Evolutionary conservation across 2,888 invertebrate genomes (phyloP).

Genomic region (Oscheius sp.): DNA sequence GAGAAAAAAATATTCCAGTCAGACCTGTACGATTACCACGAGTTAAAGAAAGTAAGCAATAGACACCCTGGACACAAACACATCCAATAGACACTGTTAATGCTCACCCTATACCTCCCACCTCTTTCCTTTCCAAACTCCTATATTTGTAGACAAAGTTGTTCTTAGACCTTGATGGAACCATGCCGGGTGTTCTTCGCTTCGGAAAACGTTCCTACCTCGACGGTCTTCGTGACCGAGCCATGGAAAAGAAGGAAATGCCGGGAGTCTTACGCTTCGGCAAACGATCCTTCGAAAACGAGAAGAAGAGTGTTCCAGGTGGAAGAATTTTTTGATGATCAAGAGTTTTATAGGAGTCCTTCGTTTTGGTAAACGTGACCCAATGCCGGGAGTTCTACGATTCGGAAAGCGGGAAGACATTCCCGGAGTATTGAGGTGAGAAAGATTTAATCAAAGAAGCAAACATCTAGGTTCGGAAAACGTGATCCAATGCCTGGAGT

Average conservation of each 20-base stretch:
- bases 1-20: background rate
- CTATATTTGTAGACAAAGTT: background rate
- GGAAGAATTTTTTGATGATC: slow-evolving; percentile 33
- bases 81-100: too few relatives aligned
- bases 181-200: slow-evolving; percentile 66
- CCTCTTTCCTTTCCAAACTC: background rate
- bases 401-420: slow-evolving; percentile 55
- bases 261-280: slow-evolving; percentile 54
- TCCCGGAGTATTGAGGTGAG: slow-evolving; percentile 48
- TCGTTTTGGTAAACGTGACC: slow-evolving; percentile 39
- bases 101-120: too few relatives aligned
- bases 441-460: background rate
- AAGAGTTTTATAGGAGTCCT: slow-evolving; percentile 23
- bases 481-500: slow-evolving; percentile 43
- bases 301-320: slow-evolving; percentile 58
- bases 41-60: background rate
- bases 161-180: slow-evolving; percentile 50
- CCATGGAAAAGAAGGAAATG: slow-evolving; percentile 47
- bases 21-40: too few relatives aligned
- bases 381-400: slow-evolving; percentile 48
- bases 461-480: slow-evolving; percentile 35
- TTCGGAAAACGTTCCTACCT: slow-evolving; percentile 62
- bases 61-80: too few relatives aligned
- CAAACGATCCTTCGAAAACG: slow-evolving; percentile 45
- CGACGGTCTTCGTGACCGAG: slow-evolving; percentile 43